A percentile compares a stretch with the other conserved stretches of the same genome.
phyloP scores from a whole-genome alignment of 2,113 vertebrate genomes.

The Egretta garzetta region DNA sequence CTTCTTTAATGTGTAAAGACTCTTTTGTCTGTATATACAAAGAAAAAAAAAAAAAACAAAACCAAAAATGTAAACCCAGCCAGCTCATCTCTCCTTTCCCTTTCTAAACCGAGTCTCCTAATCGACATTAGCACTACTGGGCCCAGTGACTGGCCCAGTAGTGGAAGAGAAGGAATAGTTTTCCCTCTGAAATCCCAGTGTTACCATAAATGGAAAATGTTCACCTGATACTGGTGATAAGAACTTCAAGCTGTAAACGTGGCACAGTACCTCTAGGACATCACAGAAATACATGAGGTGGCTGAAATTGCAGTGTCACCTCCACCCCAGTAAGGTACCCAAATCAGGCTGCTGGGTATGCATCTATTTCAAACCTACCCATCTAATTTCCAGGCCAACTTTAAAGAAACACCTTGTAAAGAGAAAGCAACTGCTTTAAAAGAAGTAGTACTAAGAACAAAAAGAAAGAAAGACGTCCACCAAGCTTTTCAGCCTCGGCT shows the following conservation, averaged over 20 bases:
- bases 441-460: background rate
- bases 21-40: background rate
- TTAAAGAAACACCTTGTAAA: background rate
- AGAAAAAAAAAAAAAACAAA: background rate
- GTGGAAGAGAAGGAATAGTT: background rate
- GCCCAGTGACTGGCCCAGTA: background rate
- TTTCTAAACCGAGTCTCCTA: background rate
- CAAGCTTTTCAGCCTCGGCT: background rate
- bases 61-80: background rate
- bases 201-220: background rate
- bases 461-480: background rate
- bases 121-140: background rate
- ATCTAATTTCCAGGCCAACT: background rate
- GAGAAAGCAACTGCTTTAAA: background rate
- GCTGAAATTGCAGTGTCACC: background rate
- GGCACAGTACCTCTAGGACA: background rate
- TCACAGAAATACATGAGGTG: background rate
- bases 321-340: background rate
- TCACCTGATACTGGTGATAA: background rate
- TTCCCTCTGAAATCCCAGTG: background rate
- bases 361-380: background rate
- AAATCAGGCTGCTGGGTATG: background rate
- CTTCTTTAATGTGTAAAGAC: background rate
- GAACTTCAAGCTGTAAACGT: rapidly evolving
- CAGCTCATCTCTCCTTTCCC: background rate